phyloP scores from a whole-genome alignment of 2,113 vertebrate species.

The Spheniscus mendiculus region DNA sequence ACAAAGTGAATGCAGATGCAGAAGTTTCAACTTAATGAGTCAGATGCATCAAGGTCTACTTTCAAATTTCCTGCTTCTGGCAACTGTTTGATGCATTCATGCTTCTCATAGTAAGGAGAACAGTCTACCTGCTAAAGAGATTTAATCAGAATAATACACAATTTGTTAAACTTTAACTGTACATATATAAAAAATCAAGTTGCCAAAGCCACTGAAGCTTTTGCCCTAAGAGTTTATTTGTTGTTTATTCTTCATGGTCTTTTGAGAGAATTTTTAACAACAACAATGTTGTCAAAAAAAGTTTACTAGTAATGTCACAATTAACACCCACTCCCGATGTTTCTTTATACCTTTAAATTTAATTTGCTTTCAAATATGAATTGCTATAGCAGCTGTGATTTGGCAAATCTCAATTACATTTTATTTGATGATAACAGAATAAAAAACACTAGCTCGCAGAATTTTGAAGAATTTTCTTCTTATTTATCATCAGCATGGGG shows the following conservation, averaged over 20 bases:
- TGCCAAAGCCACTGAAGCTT: not conserved
- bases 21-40: conserved; percentile 12
- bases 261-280: not conserved
- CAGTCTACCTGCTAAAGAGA: not conserved
- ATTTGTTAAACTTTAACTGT: not conserved
- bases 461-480: not conserved
- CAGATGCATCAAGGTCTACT: not conserved
- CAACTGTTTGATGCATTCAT: not conserved
- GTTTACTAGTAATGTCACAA: not conserved
- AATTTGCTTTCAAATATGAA: not conserved
- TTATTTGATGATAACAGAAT: not conserved
- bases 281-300: not conserved
- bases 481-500: not conserved
- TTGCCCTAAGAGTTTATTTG: not conserved
- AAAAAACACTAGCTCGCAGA: not conserved
- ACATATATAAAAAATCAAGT: not conserved
- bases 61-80: not conserved
- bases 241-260: not conserved
- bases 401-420: not conserved
- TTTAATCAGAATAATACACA: not conserved
- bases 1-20: conserved; percentile 22
- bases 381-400: not conserved
- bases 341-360: not conserved
- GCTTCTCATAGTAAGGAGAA: not conserved
- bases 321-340: not conserved